These are phyloP conservation scores for Dipodomys ordii DNA, from an alignment of 2,113 vertebrate genomes.

Conservation along the genomic window DNA sequence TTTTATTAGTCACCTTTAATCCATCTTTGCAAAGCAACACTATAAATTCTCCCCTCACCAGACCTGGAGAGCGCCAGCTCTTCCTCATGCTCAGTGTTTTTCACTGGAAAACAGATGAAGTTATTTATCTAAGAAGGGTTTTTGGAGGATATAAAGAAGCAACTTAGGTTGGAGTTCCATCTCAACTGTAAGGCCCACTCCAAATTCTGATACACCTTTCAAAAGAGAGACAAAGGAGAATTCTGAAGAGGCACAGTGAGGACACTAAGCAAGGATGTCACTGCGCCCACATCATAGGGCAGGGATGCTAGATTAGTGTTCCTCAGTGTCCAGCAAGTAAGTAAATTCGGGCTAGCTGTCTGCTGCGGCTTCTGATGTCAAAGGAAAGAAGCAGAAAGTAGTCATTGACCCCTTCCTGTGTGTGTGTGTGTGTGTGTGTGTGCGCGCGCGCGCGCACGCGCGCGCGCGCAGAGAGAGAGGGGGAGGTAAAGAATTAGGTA, in stretches of 20 bases:
- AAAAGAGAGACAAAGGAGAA: conserved; percentile 4
- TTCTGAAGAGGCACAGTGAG: background rate
- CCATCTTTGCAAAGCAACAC: background rate
- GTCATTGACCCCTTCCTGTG: background rate
- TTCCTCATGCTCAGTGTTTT: conserved; percentile 10
- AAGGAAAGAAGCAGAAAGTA: background rate
- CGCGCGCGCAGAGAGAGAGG: no score
- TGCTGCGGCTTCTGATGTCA: background rate
- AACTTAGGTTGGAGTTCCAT: conserved; percentile 73
- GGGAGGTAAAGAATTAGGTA: no score
- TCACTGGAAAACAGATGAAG: conserved; percentile 62
- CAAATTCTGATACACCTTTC: conserved; percentile 77
- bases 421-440: no score
- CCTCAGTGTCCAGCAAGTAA: background rate
- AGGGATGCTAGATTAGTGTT: background rate
- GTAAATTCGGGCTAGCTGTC: background rate
- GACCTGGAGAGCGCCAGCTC: background rate
- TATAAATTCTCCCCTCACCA: background rate
- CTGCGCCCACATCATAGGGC: background rate
- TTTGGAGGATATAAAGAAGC: conserved; percentile 42
- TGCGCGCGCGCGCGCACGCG: no score
- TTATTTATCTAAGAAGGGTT: conserved; percentile 63
- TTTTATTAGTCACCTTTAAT: conserved; percentile 34
- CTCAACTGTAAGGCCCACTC: conserved; percentile 76
- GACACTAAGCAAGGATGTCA: background rate